Percentiles rank a stretch among this genome's conserved stretches.
Evolutionary conservation across 2,113 vertebrate species (phyloP).

Genomic region (Propithecus coquereli): DNA sequence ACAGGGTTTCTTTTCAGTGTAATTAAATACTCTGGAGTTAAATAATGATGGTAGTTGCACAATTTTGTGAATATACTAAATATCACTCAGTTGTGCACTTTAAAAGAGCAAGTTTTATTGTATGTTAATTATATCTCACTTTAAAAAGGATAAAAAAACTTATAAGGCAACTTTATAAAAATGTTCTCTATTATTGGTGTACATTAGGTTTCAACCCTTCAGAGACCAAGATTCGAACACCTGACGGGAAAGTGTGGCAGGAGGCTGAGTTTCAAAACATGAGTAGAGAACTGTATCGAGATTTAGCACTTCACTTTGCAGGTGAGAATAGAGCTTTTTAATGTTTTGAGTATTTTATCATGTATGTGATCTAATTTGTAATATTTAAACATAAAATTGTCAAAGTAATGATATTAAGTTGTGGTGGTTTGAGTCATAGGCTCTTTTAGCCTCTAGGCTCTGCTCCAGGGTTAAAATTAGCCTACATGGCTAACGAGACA

Average conservation of each 20-base stretch:
- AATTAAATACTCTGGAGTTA: constrained; percentile 5
- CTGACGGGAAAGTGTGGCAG: constrained; percentile 91
- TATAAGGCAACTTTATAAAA: constrained; percentile 12
- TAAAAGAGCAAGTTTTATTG: constrained; percentile 4
- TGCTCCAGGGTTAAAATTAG: constrained; percentile 54
- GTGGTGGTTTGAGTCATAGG: background rate
- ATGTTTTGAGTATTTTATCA: constrained; percentile 25
- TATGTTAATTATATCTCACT: background rate
- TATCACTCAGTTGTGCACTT: background rate
- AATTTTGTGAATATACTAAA: background rate
- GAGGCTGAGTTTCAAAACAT: constrained; percentile 87
- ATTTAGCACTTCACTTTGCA: constrained; percentile 85
- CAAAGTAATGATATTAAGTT: background rate
- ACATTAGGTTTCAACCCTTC: constrained; percentile 91
- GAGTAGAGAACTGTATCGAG: constrained; percentile 86
- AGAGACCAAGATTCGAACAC: constrained; percentile 89
- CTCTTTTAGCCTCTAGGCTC: background rate
- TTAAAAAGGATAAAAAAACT: background rate
- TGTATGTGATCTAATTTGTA: background rate
- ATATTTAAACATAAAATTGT: background rate
- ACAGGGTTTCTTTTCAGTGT: background rate
- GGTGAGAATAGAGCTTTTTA: constrained; percentile 80
- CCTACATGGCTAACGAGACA: background rate
- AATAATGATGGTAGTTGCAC: background rate
- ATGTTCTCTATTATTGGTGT: constrained; percentile 53